Evolutionary conservation across 1,140 invertebrate species (phyloP), one percentile per base, ranked within the genome.

Genomic region (Sitophilus oryzae): DNA sequence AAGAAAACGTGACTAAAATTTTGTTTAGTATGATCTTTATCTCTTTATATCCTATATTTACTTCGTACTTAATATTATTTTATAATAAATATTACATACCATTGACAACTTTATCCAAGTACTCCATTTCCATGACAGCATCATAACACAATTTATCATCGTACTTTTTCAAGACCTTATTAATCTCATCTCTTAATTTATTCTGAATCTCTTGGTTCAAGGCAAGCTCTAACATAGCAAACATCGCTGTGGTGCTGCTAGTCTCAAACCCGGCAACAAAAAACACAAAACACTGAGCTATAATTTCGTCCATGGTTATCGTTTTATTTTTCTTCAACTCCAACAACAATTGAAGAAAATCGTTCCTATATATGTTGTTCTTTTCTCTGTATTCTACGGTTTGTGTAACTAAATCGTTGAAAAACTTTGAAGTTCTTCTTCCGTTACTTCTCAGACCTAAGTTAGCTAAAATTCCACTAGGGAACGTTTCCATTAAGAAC

Each of bases 231-330:
- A 77, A 82, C 0, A 77, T 47, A 3, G 72, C 65, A 51, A 76
- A 79, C 9, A 72, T 69, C 57, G 83, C 67, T 0, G 79, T 72
- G 0, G 74, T 76, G 2, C 79, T 76, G 0, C 80, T 80, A 0
- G 83, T 83, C 51, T 84, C 82, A 54, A 78, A 84, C 5, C 81
- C 81, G 41, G 78, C 82, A 2, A 74, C 56, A 43, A 79, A 77
- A 47, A 82, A 80, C 0, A 79, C 56, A 42, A 77, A 76, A 0
- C 72, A 64, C 64, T 80, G 75, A 0, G 75, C 75, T 2, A 71
- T 69, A 1, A 79, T 64, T 45, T 69, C 60, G 25, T 49, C 41
- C 3, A 49, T 25, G 20, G 30, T 23, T 5, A 56, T 25, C 11
- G n/a, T 11, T 30, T 37, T 37, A 4, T 25, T 20, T 9, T 61